Evolutionary conservation across 2,888 invertebrate species (phyloP), one percentile per base, ranked within the genome.

Genomic region (Stenodema calcarata): DNA sequence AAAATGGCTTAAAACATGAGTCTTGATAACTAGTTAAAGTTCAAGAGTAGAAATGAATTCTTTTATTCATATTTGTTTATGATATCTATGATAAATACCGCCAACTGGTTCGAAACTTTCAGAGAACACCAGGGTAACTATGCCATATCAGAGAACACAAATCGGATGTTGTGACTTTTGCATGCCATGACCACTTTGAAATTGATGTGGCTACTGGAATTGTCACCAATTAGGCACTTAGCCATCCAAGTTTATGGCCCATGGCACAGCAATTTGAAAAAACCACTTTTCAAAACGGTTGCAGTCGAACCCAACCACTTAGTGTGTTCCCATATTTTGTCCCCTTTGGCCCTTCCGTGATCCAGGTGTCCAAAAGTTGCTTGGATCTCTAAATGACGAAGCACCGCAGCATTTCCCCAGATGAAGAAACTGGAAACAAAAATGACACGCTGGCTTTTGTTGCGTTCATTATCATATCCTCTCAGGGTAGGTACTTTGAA

Each of bases 191-290:
- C 41, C 62, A 90, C 89, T 42, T 88, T 76, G 14, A 76, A 23
- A 85, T 82, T 88, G 35, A 90, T 85, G 83, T 91, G 90, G 23
- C 88, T 88, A 18, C 89, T 80, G 18, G 90, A 87, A 87, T 90
- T 91, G 86, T 91, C 90, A 12, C 90, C 90, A 80, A 91, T 89
- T 27, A 91, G n/a, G 23, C 89, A 89, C 87, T 89, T 89, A 50
- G 16, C 89, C 90, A 50, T 35, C 18, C 70, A 87, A 83, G n/a
- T 87, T 78, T 78, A 86, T 88, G 16, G 88, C 54, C 81, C 88
- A 87, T 30, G 89, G 89, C 18, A 91, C 47, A 35, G 89, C 87
- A 28, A 88, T 23, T 27, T 79, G 86, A 30, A 88, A n/a, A 87
- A 80, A 18, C 80, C 80, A 80, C 7, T 80, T 44, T 27, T 80